Base-by-base conservation (phyloP, 2,797 vertebrate genomes). In the Monodelphis domestica region DNA sequence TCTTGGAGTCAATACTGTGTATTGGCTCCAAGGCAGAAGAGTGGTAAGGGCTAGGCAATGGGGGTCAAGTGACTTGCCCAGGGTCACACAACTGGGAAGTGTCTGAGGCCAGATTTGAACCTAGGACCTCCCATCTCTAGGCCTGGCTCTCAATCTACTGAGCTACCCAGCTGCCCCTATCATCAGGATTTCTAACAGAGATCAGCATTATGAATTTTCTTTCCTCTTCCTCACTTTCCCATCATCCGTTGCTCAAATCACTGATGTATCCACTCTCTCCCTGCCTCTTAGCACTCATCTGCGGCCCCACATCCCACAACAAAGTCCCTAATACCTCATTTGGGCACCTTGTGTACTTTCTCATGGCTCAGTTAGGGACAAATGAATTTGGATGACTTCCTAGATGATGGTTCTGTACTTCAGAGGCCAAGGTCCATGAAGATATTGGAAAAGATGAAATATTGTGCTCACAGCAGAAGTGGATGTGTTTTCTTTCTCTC, bases 301-400 rank as follows among this genome's bases (percentile, higher is more conserved):
- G n/a, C n/a, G n/a, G n/a, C n/a, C n/a, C 10, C 53, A 84, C 87
- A 89, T 51, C 89, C 33, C 53, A 29, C 11, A 1, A 29, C 53
- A 63, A 90, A 55, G 84, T 45, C 28, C 33, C 45, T 78, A 50
- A 45, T 9, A 53, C 29, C 7, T 89, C 17, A 50, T 93, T 95
- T 57, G 26, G 84, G 89, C 88, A 96, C 96, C 89, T 87, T 3
- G 0, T 93, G 50, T 91, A 26, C 57, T 94, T 28, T 90, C 94
- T 54, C 95, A 90, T 63, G 87, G 50, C 12, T 90, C 95, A 89
- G 1, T 89, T 93, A 94, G 30, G 0, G 89, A 89, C 3, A 97
- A 12, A 89, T 2, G 52, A 78, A 91, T 93, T 53, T 94, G 93
- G 92, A 95, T 96, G 12, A 52, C 90, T 87, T 38, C 89, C 54